Percentiles rank a stretch among this genome's conserved stretches.
phyloP scores from a whole-genome alignment of 2,797 vertebrate genomes.

The Etheostoma perlongum region DNA sequence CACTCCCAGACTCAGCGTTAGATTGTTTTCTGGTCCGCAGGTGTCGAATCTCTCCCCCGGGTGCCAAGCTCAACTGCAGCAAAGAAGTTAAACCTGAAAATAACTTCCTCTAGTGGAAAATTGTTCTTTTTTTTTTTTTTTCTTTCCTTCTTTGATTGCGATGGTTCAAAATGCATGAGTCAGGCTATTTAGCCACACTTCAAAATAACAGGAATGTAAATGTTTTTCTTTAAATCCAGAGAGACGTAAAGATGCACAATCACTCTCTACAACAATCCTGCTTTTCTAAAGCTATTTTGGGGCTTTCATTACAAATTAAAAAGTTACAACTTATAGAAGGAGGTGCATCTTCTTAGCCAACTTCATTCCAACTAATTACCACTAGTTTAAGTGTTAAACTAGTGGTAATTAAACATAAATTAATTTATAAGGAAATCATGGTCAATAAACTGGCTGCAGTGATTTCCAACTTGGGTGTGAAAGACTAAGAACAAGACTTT shows the following conservation, averaged over 20 bases:
- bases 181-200: neutral
- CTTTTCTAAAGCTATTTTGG: neutral
- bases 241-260: neutral
- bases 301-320: neutral
- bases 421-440: too few relatives aligned
- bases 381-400: too few relatives aligned
- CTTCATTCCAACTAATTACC: too few relatives aligned
- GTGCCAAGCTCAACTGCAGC: neutral
- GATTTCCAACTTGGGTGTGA: too few relatives aligned
- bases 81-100: neutral
- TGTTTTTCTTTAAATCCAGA: neutral
- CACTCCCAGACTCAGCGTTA: constrained; percentile 12
- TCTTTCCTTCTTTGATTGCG: neutral
- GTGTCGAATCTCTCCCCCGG: neutral
- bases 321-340: too few relatives aligned
- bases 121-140: too few relatives aligned
- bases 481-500: too few relatives aligned
- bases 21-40: constrained; percentile 36
- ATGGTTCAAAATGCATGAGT: neutral
- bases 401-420: too few relatives aligned
- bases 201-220: neutral
- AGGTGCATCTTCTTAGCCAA: too few relatives aligned
- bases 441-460: too few relatives aligned
- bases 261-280: neutral
- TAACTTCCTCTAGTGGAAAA: neutral